A percentile compares a stretch with the other conserved stretches of the same genome.
Evolutionary conservation across 2,888 invertebrate species (phyloP).

Genomic region (Hylaea fasciaria): DNA sequence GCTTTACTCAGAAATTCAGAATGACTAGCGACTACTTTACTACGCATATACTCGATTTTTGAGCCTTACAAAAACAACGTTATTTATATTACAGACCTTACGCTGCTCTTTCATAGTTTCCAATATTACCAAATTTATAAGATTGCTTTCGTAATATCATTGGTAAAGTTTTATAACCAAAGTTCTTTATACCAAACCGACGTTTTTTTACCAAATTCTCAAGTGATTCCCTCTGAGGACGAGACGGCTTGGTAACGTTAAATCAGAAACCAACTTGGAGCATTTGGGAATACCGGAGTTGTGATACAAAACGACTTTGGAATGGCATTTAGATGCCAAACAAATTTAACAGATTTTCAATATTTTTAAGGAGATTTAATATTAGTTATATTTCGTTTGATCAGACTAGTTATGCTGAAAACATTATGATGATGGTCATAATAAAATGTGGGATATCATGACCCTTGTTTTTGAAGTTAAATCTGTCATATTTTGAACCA

Average conservation of each 20-base stretch:
- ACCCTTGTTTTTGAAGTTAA: background rate
- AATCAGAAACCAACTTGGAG: conserved; percentile 45
- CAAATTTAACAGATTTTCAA: background rate
- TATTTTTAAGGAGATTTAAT: background rate
- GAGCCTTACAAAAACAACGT: too few relatives aligned
- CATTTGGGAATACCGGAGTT: conserved; percentile 37
- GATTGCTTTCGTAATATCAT: conserved; percentile 22
- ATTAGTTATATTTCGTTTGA: background rate
- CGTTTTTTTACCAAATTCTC: conserved; percentile 49
- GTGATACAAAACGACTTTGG: conserved; percentile 26
- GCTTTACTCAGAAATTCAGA: too few relatives aligned
- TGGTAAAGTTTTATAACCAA: conserved; percentile 46
- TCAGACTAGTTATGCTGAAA: too few relatives aligned
- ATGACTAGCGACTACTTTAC: too few relatives aligned
- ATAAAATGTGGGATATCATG: background rate
- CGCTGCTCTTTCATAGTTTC: background rate
- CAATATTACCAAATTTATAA: background rate
- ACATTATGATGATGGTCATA: too few relatives aligned
- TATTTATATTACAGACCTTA: background rate
- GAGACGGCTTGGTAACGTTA: conserved; percentile 52
- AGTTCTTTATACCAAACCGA: conserved; percentile 31
- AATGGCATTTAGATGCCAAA: background rate
- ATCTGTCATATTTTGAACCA: too few relatives aligned
- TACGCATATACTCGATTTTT: too few relatives aligned
- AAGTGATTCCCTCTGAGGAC: conserved; percentile 1